Base-by-base conservation (phyloP, 1,140 invertebrate genomes). In the Brachionus asplanchnoidis region DNA sequence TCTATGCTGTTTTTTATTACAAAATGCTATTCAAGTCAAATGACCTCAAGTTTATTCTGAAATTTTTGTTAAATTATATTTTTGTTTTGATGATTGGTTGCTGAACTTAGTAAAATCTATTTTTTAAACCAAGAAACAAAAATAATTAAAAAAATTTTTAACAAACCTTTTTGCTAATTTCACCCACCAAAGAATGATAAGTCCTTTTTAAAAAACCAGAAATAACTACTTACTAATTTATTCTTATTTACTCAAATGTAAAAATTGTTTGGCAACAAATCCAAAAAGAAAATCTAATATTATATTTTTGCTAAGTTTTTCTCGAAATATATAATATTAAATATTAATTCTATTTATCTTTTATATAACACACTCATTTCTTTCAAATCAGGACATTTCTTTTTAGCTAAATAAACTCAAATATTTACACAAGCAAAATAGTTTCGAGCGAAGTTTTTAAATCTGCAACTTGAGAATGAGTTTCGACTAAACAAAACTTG, bases 301-400 rank as follows among this genome's bases (percentile, higher is more conserved):
- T 46, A 46, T 46, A 60, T 60, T 60, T 23, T 8, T 60, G 20
- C 20, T 4, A 9, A 50, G 42, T 77, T 50, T 73, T 73, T n/a
- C n/a, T 42, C 36, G 36, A n/a, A 42, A 73, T n/a, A 53, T 3
- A 53, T 36, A 68, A 28, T 68, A 73, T 73, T 42, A 73, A 73
- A 73, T 40, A 73, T 73, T 73, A 73, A 73, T 73, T 40, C 14
- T 77, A 77, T 77, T 77, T 77, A 77, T 77, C 73, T 77, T 46
- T 28, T 77, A 77, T 50, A 50, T 50, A 77, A 50, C 28, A 46
- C 42, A 77, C 73, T 77, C 20, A 23, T 50, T 77, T 75, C 32
- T 75, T 42, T 77, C 42, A 77, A 77, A 46, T 77, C 73, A 77
- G 73, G 73, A 77, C 73, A 77, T 77, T 77, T 77, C 14, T 50